Conservation (phyloP, 1,140 invertebrate species). For the Drosophila asahinai region DNA sequence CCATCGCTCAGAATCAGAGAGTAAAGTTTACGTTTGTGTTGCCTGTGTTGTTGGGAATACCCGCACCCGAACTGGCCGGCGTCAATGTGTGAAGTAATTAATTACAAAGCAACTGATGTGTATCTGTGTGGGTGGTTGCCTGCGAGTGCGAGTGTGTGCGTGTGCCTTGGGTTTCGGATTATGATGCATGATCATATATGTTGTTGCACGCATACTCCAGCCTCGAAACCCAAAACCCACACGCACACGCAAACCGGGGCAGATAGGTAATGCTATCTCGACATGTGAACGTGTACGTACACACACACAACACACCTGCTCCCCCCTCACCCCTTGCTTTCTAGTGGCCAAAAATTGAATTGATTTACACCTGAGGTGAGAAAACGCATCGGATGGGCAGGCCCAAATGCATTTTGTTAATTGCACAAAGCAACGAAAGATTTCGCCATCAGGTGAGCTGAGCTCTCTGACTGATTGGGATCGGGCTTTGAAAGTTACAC, state of each 20-base stretch:
- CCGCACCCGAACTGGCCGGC: constrained; percentile 60
- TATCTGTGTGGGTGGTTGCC: constrained; percentile 56
- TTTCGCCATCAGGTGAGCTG: background rate
- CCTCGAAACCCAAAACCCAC: constrained; percentile 33
- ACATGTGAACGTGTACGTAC: constrained; percentile 32
- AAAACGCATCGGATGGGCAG: constrained; percentile 23
- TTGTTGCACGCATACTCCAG: constrained; percentile 71
- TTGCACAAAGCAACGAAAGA: constrained; percentile 26
- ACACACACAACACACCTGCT: constrained; percentile 21
- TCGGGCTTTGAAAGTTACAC: background rate
- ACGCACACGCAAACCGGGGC: constrained; percentile 15
- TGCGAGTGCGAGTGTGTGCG: constrained; percentile 16
- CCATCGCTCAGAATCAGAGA: constrained; percentile 44
- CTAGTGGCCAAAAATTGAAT: constrained; percentile 56
- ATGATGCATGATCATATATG: constrained; percentile 81
- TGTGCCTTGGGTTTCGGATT: constrained; percentile 71
- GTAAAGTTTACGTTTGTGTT: constrained; percentile 70
- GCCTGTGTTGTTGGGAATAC: constrained; percentile 38
- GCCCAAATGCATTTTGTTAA: constrained; percentile 57
- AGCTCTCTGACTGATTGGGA: background rate
- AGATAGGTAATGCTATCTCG: constrained; percentile 55
- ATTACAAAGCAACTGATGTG: constrained; percentile 83
- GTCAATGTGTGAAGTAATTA: constrained; percentile 84
- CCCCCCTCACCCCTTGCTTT: background rate
- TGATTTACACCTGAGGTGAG: constrained; percentile 75